Evolutionary conservation across 2,797 vertebrate species (phyloP).

Genomic region (Neomorphus geoffroyi): DNA sequence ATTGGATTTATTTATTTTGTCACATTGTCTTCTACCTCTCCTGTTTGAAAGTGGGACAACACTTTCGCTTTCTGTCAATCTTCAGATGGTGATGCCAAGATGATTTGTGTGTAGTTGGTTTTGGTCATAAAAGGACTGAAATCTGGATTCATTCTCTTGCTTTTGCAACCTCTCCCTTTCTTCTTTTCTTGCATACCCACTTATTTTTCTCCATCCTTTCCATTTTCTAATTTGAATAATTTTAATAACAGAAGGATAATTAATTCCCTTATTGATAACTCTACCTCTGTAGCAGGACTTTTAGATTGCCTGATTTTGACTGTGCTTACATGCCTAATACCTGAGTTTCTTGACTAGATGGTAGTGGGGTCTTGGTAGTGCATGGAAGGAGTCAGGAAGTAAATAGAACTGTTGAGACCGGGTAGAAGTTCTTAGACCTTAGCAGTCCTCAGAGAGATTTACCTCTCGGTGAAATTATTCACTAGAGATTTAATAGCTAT

Average conservation of each 20-base stretch:
- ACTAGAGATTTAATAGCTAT: background rate
- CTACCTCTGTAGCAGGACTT: background rate
- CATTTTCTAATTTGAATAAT: background rate
- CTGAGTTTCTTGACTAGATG: background rate
- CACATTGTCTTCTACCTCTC: background rate
- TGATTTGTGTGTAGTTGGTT: background rate
- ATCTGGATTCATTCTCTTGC: background rate
- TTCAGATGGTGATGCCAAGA: background rate
- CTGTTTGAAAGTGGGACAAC: background rate
- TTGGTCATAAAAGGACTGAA: background rate
- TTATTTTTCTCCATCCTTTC: background rate
- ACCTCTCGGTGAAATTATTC: background rate
- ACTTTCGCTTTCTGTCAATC: background rate
- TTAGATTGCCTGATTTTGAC: background rate
- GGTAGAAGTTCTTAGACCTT: background rate
- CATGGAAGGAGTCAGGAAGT: accelerated
- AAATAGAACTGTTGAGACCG: background rate
- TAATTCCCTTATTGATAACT: background rate
- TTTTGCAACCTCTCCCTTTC: background rate
- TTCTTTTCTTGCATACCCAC: background rate
- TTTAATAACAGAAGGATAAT: background rate
- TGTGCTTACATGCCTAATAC: background rate
- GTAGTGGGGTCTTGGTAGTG: background rate
- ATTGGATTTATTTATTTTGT: background rate
- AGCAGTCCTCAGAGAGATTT: background rate